Conservation (phyloP, 2,888 invertebrate genomes). For the Arrhopalites spinosus region DNA sequence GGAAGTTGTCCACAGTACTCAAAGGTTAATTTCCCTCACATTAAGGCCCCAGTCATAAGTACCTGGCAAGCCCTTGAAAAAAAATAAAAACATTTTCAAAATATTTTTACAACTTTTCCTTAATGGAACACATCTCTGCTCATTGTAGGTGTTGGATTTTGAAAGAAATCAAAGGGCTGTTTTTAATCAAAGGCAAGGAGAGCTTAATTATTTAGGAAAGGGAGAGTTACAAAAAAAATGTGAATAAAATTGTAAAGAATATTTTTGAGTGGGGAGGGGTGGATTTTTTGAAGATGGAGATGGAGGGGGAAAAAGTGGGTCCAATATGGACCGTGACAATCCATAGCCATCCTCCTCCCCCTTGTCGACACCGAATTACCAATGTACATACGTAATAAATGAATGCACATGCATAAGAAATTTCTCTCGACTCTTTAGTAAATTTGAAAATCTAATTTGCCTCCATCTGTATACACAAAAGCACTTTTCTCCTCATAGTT, state of each 20-base stretch:
- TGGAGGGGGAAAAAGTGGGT: neutral
- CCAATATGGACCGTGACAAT: neutral
- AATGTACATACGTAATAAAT: constrained; percentile 57
- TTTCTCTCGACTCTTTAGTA: constrained; percentile 46
- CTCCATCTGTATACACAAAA: constrained; percentile 36
- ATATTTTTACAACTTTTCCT: no score
- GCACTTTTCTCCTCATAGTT: constrained; percentile 41
- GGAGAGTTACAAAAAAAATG: no score
- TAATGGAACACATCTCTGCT: no score
- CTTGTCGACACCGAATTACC: constrained; percentile 42
- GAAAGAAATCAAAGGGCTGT: no score
- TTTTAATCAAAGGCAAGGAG: no score
- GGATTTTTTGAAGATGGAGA: neutral
- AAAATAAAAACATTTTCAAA: no score
- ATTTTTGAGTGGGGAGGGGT: neutral
- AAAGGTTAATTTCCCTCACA: no score
- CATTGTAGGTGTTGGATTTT: no score
- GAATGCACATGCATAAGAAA: constrained; percentile 57
- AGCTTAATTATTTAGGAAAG: no score
- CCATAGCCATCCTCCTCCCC: constrained; percentile 39
- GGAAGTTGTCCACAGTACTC: constrained; percentile 15
- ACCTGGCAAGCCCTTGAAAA: no score
- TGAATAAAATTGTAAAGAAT: no score
- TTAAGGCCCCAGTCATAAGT: no score
- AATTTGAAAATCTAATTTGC: constrained; percentile 56